Conservation (phyloP, 1,140 invertebrate genomes). For the Micrasema longulum region DNA sequence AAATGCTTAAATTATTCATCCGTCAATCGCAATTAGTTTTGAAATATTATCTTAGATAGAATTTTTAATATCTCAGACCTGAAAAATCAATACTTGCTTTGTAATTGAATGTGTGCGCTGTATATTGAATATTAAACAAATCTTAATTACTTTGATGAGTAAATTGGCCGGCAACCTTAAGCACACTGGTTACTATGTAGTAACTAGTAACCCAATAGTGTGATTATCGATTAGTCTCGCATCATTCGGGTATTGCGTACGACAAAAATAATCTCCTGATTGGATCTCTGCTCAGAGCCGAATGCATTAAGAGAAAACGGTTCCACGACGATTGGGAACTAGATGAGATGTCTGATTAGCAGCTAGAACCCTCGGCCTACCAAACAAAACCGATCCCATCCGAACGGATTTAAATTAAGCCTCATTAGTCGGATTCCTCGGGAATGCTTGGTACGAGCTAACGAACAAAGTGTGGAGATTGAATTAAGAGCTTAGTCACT, state of each 20-base stretch:
- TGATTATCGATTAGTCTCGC: slow-evolving; percentile 38
- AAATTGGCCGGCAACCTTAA: slow-evolving; percentile 13
- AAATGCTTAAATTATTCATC: too few species aligned
- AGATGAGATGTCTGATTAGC: slow-evolving; percentile 38
- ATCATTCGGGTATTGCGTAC: slow-evolving; percentile 28
- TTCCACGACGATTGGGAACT: slow-evolving; percentile 8
- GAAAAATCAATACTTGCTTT: too few species aligned
- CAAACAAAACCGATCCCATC: slow-evolving; percentile 38
- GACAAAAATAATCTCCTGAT: slow-evolving; percentile 36
- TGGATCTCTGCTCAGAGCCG: slow-evolving; percentile 23
- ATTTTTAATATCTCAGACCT: too few species aligned
- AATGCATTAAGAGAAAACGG: slow-evolving; percentile 36
- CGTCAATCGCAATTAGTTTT: too few species aligned
- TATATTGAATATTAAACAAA: slow-evolving; percentile 20
- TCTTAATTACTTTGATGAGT: slow-evolving; percentile 26
- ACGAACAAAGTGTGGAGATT: slow-evolving; percentile 37
- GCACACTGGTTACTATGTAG: not conserved
- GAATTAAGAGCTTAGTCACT: slow-evolving; percentile 44
- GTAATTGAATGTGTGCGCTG: too few species aligned
- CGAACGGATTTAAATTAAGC: slow-evolving; percentile 47
- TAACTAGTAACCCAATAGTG: not conserved
- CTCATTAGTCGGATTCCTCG: slow-evolving; percentile 47
- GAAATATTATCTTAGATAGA: too few species aligned
- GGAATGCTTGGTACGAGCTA: slow-evolving; percentile 28
- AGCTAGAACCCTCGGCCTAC: slow-evolving; percentile 16